Evolutionary conservation across 2,797 vertebrate species (phyloP).

Genomic region (Dendrocincla fuliginosa): DNA sequence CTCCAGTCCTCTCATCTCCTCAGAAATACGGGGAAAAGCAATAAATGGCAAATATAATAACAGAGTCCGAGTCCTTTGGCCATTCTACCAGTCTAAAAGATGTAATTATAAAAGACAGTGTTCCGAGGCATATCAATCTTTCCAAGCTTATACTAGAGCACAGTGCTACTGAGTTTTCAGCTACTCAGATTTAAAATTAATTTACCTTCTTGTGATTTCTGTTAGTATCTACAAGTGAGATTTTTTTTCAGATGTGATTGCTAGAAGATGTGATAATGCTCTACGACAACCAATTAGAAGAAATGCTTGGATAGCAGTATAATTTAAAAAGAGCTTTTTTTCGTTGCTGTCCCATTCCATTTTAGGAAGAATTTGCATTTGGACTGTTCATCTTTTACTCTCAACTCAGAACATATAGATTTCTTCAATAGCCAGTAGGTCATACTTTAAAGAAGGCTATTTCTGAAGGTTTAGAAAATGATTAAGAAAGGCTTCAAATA

Average conservation of each 20-base stretch:
- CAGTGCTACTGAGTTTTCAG: neutral
- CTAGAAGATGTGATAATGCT: neutral
- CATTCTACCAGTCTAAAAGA: neutral
- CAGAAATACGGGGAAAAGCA: neutral
- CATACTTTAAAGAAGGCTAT: neutral
- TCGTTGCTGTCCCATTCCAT: neutral
- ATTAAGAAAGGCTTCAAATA: conserved; percentile 6
- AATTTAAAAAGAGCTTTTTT: neutral
- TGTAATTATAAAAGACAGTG: neutral
- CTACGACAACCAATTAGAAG: neutral
- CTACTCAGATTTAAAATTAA: neutral
- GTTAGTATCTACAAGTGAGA: neutral
- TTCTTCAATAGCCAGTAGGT: neutral
- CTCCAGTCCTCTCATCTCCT: neutral
- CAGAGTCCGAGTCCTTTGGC: neutral
- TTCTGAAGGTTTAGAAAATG: neutral
- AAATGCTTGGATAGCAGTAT: neutral
- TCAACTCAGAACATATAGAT: neutral
- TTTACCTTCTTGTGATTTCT: conserved; percentile 22
- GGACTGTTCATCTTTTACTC: neutral
- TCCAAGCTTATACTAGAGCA: neutral
- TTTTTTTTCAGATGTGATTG: neutral
- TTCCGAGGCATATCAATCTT: neutral
- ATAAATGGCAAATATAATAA: neutral
- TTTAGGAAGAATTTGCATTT: neutral